phyloP scores from a whole-genome alignment of 1,140 invertebrate species.

The Ganaspis sp. region DNA sequence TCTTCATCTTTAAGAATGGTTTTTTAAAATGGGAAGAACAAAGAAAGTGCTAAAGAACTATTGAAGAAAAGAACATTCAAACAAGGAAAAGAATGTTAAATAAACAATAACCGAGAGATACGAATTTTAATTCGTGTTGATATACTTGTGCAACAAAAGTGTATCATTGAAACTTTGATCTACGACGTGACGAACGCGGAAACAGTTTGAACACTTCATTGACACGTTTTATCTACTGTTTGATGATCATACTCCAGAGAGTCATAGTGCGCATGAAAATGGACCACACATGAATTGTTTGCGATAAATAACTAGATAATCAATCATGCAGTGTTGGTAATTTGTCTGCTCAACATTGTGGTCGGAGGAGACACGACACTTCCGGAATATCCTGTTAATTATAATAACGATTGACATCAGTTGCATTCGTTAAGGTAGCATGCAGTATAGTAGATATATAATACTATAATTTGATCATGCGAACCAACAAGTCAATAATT shows the following conservation, averaged over 20 bases:
- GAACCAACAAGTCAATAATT: conserved; percentile 22
- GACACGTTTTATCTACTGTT: not conserved
- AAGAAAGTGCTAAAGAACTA: too few relatives aligned
- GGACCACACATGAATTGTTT: conserved; percentile 22
- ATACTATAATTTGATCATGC: not conserved
- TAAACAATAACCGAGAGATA: not conserved
- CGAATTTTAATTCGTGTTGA: too few relatives aligned
- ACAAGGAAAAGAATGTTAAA: too few relatives aligned
- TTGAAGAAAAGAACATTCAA: too few relatives aligned
- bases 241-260: conserved; percentile 20
- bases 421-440: conserved; percentile 10
- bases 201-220: not conserved
- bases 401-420: conserved; percentile 21
- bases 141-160: not conserved
- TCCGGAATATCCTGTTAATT: conserved; percentile 18
- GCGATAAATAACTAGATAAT: not conserved
- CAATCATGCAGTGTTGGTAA: conserved; percentile 18
- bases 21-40: too few relatives aligned
- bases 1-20: too few relatives aligned
- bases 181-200: not conserved
- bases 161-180: not conserved
- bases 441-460: not conserved
- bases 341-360: not conserved
- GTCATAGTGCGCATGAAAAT: conserved; percentile 3
- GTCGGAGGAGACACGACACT: not conserved